Evolutionary conservation across 2,113 vertebrate genomes (phyloP), one percentile per base, ranked within the genome.

Genomic region (Chaetura pelagica): DNA sequence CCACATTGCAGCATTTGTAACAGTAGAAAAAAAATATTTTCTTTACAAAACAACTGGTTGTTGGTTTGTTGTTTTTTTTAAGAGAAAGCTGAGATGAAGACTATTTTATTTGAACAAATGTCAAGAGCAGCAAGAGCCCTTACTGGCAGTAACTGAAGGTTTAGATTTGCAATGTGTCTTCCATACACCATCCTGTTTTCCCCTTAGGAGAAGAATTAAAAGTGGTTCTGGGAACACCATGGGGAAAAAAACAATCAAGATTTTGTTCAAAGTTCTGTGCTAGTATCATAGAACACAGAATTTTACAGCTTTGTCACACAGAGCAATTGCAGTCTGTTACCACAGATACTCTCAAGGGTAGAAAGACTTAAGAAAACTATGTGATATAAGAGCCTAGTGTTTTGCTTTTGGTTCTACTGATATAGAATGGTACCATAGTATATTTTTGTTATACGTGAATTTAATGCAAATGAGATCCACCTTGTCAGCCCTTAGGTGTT

Each of bases 131-230:
- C 21, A 93, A 84, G 54, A 91, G 12, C 77, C 35, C 32, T 93
- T 93, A 55, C 27, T 80, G 51, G 61, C 52, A 89, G 48, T 84
- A 96, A 78, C 42, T 51, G 49, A n/a, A 93, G 42, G 23, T 49
- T 93, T 66, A 64, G n/a, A 51, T 92, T 80, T 81, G 66, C 55
- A 71, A 34, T 20, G 13, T 75, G 22, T 68, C 57, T 94, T 96
- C 61, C 29, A 14, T 71, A 89, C 1, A 0, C 63, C 54, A 81
- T 86, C 46, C 29, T 75, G 32, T 62, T 93, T 94, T 94, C 46
- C 86, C 73, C 73, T 87, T 52, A 90, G 74, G 88, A 93, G 59
- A 91, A 89, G 73, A 88, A 90, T 72, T 92, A 86, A 86, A 96
- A 81, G 54, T 10, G 10, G 8, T 93, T 83, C n/a, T 87, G 74